These are phyloP conservation scores for roundworm (Caenorhabditis elegans) DNA, from an alignment of 1,140 invertebrate species.

Conservation along the genomic window DNA sequence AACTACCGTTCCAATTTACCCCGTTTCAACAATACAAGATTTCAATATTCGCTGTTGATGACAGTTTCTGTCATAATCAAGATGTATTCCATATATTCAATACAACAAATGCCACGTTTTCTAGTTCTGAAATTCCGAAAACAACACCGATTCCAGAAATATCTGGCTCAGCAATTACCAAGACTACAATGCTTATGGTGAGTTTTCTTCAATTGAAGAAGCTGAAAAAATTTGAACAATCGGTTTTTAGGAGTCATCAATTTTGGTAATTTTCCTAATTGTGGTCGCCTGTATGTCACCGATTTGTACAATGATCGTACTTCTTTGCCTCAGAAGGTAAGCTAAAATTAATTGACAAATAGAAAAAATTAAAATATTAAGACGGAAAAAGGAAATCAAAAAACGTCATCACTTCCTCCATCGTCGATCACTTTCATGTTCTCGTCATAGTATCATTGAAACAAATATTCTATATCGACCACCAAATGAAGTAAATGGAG, in stretches of 20 bases:
- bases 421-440: neutral
- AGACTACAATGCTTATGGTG: neutral
- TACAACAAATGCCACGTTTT: neutral
- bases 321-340: neutral
- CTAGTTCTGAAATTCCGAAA: neutral
- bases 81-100: slow-evolving; percentile 19
- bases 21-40: neutral
- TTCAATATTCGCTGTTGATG: slow-evolving; percentile 20
- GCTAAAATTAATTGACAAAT: neutral
- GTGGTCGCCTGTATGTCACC: neutral
- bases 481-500: slow-evolving; percentile 21
- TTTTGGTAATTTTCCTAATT: neutral
- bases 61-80: slow-evolving; percentile 28
- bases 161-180: neutral
- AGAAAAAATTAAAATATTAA: neutral
- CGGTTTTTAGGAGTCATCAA: neutral
- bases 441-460: slow-evolving; percentile 41
- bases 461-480: slow-evolving; percentile 44
- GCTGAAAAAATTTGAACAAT: no score
- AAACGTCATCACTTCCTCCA: neutral
- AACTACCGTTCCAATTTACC: neutral
- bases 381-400: neutral
- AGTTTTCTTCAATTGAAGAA: no score
- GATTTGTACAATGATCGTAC: neutral
- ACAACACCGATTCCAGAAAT: neutral